Conservation (phyloP, 2,113 vertebrate species). For the Orientallactaga bullata region DNA sequence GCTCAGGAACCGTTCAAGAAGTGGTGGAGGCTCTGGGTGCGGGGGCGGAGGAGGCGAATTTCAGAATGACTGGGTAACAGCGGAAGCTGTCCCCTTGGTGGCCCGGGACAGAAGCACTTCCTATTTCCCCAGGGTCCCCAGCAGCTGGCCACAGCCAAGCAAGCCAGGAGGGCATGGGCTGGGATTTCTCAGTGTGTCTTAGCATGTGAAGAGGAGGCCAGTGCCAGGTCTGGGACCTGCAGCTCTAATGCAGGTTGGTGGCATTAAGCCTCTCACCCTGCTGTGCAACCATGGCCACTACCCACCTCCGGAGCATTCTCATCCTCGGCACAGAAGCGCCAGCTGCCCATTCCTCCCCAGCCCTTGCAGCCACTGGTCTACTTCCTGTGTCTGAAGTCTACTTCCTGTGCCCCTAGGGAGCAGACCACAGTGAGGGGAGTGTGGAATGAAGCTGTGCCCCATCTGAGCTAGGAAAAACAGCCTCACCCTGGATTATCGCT, state of each 20-base stretch:
- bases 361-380: too few relatives aligned
- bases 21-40: background rate
- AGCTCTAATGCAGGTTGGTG: background rate
- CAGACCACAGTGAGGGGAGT: background rate
- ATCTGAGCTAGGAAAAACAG: too few relatives aligned
- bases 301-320: background rate
- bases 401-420: background rate
- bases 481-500: background rate
- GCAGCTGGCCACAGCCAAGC: too few relatives aligned
- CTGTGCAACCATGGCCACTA: background rate
- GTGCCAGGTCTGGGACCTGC: rapidly evolving
- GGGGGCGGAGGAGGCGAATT: background rate
- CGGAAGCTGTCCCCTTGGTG: background rate
- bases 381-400: background rate
- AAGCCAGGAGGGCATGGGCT: too few relatives aligned
- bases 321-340: too few relatives aligned
- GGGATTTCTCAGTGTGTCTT: too few relatives aligned
- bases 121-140: constrained; percentile 57
- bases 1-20: background rate
- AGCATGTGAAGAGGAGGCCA: background rate
- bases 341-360: too few relatives aligned
- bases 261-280: background rate
- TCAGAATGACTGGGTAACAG: background rate
- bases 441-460: background rate
- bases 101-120: constrained; percentile 62